These are phyloP conservation scores for Embidobia sp. DNA, from an alignment of 2,888 invertebrate species.

Conservation along the genomic window DNA sequence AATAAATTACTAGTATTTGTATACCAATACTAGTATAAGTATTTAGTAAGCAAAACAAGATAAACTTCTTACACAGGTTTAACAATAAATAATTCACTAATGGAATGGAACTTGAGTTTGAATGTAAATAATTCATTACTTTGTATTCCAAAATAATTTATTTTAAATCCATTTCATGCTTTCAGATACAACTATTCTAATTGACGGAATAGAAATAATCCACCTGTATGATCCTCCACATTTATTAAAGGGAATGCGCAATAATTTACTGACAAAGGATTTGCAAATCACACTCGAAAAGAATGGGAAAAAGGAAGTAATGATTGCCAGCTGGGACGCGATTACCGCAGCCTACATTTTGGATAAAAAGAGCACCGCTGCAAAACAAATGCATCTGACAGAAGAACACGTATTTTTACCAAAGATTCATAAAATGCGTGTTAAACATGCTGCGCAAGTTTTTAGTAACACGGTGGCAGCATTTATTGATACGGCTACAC, in stretches of 20 bases:
- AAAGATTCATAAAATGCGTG: constrained; percentile 25
- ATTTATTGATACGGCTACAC: constrained; percentile 2
- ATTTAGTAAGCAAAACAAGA: too few species aligned
- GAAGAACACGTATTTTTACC: constrained; percentile 9
- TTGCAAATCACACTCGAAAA: background rate
- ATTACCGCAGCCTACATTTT: background rate
- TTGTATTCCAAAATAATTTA: too few species aligned
- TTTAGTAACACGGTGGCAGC: constrained; percentile 3
- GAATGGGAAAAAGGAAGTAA: background rate
- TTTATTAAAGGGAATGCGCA: constrained; percentile 10
- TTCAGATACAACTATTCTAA: background rate
- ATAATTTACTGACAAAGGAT: constrained; percentile 13
- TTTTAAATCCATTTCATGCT: background rate
- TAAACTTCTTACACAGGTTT: too few species aligned
- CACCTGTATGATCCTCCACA: constrained; percentile 1
- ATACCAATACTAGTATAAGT: too few species aligned
- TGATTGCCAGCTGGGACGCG: constrained; percentile 2
- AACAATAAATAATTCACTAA: too few species aligned
- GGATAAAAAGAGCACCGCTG: background rate
- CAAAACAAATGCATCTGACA: background rate
- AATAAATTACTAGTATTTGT: too few species aligned
- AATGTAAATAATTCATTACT: too few species aligned
- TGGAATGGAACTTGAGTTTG: too few species aligned
- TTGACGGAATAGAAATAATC: background rate
- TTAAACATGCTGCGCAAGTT: constrained; percentile 19